Evolutionary conservation across 2,797 vertebrate genomes (phyloP), one percentile per base, ranked within the genome.

Genomic region (Botia kubotai): DNA sequence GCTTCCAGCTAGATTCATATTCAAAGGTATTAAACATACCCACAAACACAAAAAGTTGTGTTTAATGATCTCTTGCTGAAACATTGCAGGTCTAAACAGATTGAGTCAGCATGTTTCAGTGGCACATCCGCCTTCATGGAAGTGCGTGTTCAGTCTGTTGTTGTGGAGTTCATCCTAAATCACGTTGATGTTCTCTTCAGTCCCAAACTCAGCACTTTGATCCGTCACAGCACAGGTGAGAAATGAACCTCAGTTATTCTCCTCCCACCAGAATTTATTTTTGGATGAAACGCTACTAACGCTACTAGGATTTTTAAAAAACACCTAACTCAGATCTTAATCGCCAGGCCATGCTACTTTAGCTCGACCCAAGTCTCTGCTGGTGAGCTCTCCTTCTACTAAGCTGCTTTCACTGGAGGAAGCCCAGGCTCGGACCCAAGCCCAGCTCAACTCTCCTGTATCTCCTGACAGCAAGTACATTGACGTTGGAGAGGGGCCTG

Each of bases 51-150:
- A 16, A 16, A 12, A 46, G 4, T 63, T 33, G 5, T 5, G 50
- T 23, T 68, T 1, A 36, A 72, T 67, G 33, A 57, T 43, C 29
- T 19, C 11, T 11, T 66, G 17, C 33, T 72, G 3, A 53, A 88
- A 79, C 79, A 68, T 90, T 89, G 80, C 90, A 99, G 98, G 87
- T 99, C 98, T 68, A 97, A 93, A 91, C 97, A 99, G 93, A 98
- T 99, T 2, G 97, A 99, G 90, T 99, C 98, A 0, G 97, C 98
- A 73, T 99, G 98, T 84, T 99, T 98, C 89, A 98, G 97, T 0
- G 97, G 98, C 36, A 98, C 97, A 0, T 97, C 98, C 0, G 98
- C 98, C 0, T 99, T 99, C 90, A 98, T 98, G 98, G 98, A 99
- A 89, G 97, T 99, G 80, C 94, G 97, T 0, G 98, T 99, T 88